Percentiles rank a stretch among this genome's conserved stretches.
These are phyloP conservation scores for Catostylus mosaicus DNA, from an alignment of 30 jellyfish, hydroid and myxozoan species.

Conservation along the genomic window DNA sequence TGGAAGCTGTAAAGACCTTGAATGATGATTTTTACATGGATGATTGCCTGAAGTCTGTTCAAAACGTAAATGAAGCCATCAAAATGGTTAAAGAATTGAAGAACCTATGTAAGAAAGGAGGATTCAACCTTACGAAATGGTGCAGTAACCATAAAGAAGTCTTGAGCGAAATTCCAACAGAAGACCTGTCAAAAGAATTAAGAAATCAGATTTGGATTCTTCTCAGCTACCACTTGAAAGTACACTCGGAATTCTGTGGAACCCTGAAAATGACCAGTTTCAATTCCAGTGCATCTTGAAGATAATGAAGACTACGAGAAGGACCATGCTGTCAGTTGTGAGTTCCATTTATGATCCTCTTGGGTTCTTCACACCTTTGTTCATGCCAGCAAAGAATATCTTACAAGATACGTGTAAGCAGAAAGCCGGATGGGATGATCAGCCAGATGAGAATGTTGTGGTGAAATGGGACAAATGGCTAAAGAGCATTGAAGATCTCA, in stretches of 20 bases:
- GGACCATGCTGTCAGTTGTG: not conserved
- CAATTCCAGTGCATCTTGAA: slow-evolving; percentile 11
- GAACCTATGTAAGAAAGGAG: slow-evolving; percentile 23
- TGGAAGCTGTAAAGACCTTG: slow-evolving; percentile 34
- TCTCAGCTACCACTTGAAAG: slow-evolving; percentile 28
- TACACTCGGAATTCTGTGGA: slow-evolving; percentile 42
- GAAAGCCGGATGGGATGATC: slow-evolving; percentile 33
- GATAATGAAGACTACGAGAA: not conserved
- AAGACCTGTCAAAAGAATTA: not conserved
- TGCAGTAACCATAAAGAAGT: slow-evolving; percentile 14
- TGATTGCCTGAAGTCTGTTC: slow-evolving; percentile 16
- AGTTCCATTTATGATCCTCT: slow-evolving; percentile 27
- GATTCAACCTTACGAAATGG: slow-evolving; percentile 50
- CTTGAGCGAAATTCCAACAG: slow-evolving; percentile 18
- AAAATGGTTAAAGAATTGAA: slow-evolving; percentile 2
- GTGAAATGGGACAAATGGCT: slow-evolving; percentile 45
- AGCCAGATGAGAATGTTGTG: not conserved
- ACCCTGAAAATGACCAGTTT: slow-evolving; percentile 20
- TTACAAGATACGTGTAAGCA: slow-evolving; percentile 18
- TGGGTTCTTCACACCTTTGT: slow-evolving; percentile 31
- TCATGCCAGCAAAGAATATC: slow-evolving; percentile 15
- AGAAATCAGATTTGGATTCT: slow-evolving; percentile 10
- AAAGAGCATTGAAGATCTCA: slow-evolving; percentile 11
- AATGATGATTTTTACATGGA: slow-evolving; percentile 43
- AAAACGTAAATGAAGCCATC: slow-evolving; percentile 33